These are phyloP conservation scores for Pelecanus crispus DNA, from an alignment of 2,113 vertebrate genomes.

Conservation along the genomic window DNA sequence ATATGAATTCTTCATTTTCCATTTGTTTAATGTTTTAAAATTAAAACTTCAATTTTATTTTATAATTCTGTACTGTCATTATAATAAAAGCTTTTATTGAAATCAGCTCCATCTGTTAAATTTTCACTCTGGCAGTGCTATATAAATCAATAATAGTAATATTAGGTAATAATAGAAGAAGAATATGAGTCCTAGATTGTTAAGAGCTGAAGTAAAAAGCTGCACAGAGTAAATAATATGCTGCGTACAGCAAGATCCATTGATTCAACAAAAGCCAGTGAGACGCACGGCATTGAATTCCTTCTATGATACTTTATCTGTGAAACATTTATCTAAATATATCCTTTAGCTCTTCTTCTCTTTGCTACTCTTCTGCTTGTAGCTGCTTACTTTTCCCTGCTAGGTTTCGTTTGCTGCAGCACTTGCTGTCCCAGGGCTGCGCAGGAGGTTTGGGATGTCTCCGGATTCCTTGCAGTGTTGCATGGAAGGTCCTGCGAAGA, in stretches of 20 bases:
- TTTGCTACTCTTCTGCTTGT: not conserved
- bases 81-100: not conserved
- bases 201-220: not conserved
- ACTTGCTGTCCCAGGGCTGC: not conserved
- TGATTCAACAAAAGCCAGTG: not conserved
- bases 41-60: not conserved
- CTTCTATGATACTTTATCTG: not conserved
- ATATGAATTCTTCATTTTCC: not conserved
- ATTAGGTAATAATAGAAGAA: not conserved
- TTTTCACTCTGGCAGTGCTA: not conserved
- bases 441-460: not conserved
- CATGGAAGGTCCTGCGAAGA: not conserved
- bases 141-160: constrained; percentile 16
- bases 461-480: not conserved
- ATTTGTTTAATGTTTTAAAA: not conserved
- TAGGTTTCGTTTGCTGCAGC: not conserved
- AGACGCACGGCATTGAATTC: not conserved
- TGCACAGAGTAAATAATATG: not conserved
- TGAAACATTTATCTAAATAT: not conserved
- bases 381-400: not conserved
- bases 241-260: not conserved
- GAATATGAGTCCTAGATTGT: not conserved
- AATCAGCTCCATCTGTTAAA: not conserved
- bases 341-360: not conserved
- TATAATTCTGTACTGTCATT: not conserved